Conservation (phyloP, 2,888 invertebrate genomes). For the Chrysotoxum bicinctum region DNA sequence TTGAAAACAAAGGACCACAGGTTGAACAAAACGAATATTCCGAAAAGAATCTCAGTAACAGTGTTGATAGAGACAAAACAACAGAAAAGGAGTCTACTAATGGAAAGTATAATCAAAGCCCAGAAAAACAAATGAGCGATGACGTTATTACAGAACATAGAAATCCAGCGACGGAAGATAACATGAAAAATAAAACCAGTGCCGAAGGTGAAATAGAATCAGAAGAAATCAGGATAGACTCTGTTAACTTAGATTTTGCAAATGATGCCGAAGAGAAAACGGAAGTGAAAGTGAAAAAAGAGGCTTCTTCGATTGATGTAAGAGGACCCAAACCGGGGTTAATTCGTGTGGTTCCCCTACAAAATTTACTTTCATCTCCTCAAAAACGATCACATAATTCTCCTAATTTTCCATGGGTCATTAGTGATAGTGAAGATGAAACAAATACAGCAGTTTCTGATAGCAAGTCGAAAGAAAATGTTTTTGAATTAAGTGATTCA, state of each 20-base stretch:
- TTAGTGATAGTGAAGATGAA: conserved; percentile 52
- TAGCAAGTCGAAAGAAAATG: background rate
- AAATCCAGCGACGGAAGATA: background rate
- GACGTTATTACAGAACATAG: background rate
- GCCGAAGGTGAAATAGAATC: background rate
- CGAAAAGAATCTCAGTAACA: background rate
- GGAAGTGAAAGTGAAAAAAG: too few relatives aligned
- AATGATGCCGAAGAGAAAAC: background rate
- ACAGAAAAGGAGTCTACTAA: background rate
- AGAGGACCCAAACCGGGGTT: conserved; percentile 13
- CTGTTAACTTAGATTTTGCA: too few relatives aligned
- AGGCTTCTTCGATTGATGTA: background rate
- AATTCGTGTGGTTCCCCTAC: conserved; percentile 57
- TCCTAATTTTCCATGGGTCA: conserved; percentile 27
- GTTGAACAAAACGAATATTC: background rate
- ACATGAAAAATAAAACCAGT: too few relatives aligned
- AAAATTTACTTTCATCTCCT: conserved; percentile 49
- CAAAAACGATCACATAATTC: background rate
- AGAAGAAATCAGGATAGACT: background rate
- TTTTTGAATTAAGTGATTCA: conserved; percentile 55
- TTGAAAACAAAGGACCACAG: background rate
- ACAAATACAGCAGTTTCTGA: background rate
- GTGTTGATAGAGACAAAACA: background rate
- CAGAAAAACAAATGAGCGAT: background rate
- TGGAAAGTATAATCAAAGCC: background rate